Evolutionary conservation across 1,140 invertebrate species (phyloP), one percentile per base, ranked within the genome.

Genomic region (Limonius californicus): DNA sequence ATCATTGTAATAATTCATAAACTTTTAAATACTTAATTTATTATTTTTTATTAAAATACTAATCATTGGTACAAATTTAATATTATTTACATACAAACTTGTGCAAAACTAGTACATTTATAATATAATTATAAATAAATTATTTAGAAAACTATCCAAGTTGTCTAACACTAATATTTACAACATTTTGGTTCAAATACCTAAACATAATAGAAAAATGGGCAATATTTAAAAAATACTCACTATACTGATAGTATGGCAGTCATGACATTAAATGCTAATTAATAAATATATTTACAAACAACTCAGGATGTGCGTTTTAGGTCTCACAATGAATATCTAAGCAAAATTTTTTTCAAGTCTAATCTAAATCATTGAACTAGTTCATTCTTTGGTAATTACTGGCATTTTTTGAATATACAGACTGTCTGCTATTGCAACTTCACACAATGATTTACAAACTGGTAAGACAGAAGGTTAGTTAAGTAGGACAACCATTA

Each of bases 381-480:
- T 72, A 72, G 71, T 63, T 59, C 62, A 57, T 62, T 72, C 71
- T 72, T 72, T 72, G 71, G 71, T 71, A 64, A 61, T 57, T 67
- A 69, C 68, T 68, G 66, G 65, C 61, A 68, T 18, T 50, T 50
- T 12, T 15, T n/a, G n/a, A n/a, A n/a, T n/a, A n/a, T n/a, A n/a
- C n/a, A n/a, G n/a, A n/a, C n/a, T n/a, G n/a, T n/a, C n/a, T n/a
- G n/a, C n/a, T n/a, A n/a, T n/a, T n/a, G n/a, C n/a, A n/a, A n/a
- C n/a, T n/a, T n/a, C n/a, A n/a, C n/a, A n/a, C n/a, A n/a, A n/a
- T n/a, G n/a, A n/a, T n/a, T n/a, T n/a, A n/a, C n/a, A n/a, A n/a
- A n/a, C n/a, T n/a, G n/a, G n/a, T n/a, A n/a, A n/a, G n/a, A n/a
- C n/a, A n/a, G n/a, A n/a, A n/a, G n/a, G n/a, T n/a, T n/a, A n/a